Evolutionary conservation across 2,797 vertebrate species (phyloP), one percentile per base, ranked within the genome.

Genomic region (Thripadectes ignobilis): DNA sequence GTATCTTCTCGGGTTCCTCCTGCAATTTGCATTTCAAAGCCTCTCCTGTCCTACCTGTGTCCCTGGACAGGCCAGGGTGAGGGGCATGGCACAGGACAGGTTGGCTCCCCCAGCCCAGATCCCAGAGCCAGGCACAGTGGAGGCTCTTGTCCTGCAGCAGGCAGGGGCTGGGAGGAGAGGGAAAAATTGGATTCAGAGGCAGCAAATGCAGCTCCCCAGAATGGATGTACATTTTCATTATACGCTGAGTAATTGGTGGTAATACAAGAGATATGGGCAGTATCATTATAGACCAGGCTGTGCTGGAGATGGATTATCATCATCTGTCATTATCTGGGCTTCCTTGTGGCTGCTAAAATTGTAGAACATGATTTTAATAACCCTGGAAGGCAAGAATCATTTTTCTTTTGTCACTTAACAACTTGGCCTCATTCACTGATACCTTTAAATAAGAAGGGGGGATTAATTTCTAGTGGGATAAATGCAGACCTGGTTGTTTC

Each of bases 281-380:
- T 96, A 94, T 94, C 95, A 59, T 96, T 97, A 96, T 55, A 46
- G 94, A 95, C 96, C 96, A 95, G 96, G 96, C 97, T 90, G 95
- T 61, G 79, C 96, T 84, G 94, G 97, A 95, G 80, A 97, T 91
- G 96, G 76, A 95, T 97, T 96, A 95, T 97, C 97, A 97, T 97
- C 97, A 98, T 98, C 97, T 73, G 95, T 98, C 97, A 98, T 98
- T 98, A 98, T 97, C 96, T 62, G 72, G 89, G 90, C 95, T 96
- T 97, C 95, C 97, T 96, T 86, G 95, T 97, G 96, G 97, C 91
- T 91, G 97, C 96, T 97, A 96, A 97, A 96, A 97, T 97, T 97
- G 97, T 98, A 97, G 96, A 97, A 98, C 98, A 98, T 92, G 97
- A 98, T 98, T 98, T 98, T 98, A 98, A 98, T 98, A 98, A 98